These are phyloP conservation scores for Sebastes kiyomatsui DNA, from an alignment of 2,797 vertebrate species.

Conservation along the genomic window DNA sequence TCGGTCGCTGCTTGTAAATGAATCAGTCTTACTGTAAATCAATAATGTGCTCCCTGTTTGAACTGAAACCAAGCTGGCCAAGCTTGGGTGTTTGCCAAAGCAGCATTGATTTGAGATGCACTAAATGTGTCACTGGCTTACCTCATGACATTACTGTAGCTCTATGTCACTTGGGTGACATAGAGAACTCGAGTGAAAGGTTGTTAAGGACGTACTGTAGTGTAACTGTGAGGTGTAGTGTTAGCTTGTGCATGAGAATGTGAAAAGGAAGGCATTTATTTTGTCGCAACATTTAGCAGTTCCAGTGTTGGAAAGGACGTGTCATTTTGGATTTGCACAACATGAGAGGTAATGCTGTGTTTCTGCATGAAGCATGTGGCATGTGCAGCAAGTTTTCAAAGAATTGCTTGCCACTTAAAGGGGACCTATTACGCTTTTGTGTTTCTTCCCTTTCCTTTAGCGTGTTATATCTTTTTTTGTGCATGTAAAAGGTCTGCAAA, in stretches of 20 bases:
- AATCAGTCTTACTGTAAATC: slow-evolving; percentile 53
- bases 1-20: slow-evolving; percentile 37
- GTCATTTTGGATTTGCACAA: not conserved
- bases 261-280: not conserved
- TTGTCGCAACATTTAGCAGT: not conserved
- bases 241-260: slow-evolving; percentile 1
- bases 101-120: slow-evolving; percentile 49
- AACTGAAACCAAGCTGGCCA: slow-evolving; percentile 38
- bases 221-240: slow-evolving; percentile 25
- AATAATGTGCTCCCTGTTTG: slow-evolving; percentile 32
- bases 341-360: not conserved
- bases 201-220: slow-evolving; percentile 42
- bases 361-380: not conserved
- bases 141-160: slow-evolving; percentile 61
- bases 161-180: slow-evolving; percentile 41
- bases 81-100: slow-evolving; percentile 28
- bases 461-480: too few species aligned
- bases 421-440: too few species aligned
- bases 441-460: too few species aligned
- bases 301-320: not conserved
- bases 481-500: too few species aligned
- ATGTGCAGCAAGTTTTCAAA: not conserved
- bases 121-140: slow-evolving; percentile 55
- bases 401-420: not conserved
- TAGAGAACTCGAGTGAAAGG: not conserved